A percentile compares a stretch with the other conserved stretches of the same genome.
Evolutionary conservation across 2,888 invertebrate genomes (phyloP).

Genomic region (Eupithecia dodoneata): DNA sequence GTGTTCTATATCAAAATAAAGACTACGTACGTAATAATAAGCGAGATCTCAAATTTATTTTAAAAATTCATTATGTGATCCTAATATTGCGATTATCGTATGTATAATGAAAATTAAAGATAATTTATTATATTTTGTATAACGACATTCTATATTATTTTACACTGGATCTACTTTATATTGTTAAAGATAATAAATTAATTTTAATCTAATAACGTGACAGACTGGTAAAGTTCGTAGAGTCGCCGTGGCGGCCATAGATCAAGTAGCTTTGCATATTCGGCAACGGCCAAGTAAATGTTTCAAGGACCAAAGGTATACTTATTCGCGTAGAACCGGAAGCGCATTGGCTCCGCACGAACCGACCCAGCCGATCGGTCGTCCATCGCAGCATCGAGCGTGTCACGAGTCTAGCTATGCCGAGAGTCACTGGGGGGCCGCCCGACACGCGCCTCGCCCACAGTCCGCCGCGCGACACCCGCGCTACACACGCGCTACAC

Average conservation of each 20-base stretch:
- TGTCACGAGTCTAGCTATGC: constrained; percentile 69
- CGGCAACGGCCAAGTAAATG: constrained; percentile 82
- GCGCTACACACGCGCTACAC: constrained; percentile 44
- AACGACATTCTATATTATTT: constrained; percentile 82
- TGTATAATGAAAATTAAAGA: constrained; percentile 77
- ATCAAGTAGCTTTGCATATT: constrained; percentile 84
- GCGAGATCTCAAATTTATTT: constrained; percentile 85
- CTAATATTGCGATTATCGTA: constrained; percentile 81
- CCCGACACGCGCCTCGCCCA: constrained; percentile 49
- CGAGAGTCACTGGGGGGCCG: constrained; percentile 50
- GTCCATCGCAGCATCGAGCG: constrained; percentile 73
- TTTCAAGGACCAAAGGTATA: constrained; percentile 84
- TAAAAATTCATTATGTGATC: constrained; percentile 80
- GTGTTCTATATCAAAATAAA: constrained; percentile 83
- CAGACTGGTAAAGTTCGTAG: constrained; percentile 85
- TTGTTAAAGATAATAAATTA: constrained; percentile 82
- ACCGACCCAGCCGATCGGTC: constrained; percentile 77
- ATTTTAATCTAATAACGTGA: constrained; percentile 84
- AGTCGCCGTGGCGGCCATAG: constrained; percentile 83
- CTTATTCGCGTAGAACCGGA: constrained; percentile 83
- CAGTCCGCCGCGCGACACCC: constrained; percentile 50
- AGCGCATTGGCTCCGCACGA: constrained; percentile 83
- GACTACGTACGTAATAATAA: constrained; percentile 84
- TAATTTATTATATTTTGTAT: constrained; percentile 84
- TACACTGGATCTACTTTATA: constrained; percentile 83